Conservation (phyloP, 1,140 invertebrate species). For the Tenebrio molitor region DNA sequence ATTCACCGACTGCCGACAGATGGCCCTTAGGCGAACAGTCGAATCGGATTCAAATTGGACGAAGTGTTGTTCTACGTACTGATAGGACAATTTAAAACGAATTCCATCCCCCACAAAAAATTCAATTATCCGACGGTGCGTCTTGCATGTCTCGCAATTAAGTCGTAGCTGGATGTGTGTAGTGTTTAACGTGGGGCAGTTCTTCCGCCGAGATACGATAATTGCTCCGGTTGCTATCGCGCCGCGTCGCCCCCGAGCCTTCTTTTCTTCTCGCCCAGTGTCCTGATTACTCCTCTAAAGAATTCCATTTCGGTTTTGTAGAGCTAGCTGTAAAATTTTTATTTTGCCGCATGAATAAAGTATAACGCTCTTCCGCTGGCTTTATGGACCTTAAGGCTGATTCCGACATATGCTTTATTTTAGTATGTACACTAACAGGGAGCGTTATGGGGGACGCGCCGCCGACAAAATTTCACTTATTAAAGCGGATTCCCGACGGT, state of each 20-base stretch:
- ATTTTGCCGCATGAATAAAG: slow-evolving; percentile 33
- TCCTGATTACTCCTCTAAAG: slow-evolving; percentile 36
- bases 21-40: too few relatives aligned
- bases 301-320: slow-evolving; percentile 39
- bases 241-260: not conserved
- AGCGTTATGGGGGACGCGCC: too few relatives aligned
- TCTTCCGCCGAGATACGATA: slow-evolving; percentile 8
- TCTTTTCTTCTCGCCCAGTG: slow-evolving; percentile 1
- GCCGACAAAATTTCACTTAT: too few relatives aligned
- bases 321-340: slow-evolving; percentile 24
- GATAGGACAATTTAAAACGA: too few relatives aligned
- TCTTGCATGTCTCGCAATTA: not conserved
- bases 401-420: slow-evolving; percentile 8
- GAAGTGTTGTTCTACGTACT: too few relatives aligned
- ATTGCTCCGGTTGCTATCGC: slow-evolving; percentile 16
- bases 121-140: not conserved
- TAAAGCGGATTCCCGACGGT: too few relatives aligned
- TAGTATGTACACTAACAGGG: not conserved
- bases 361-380: not conserved
- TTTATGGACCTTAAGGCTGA: slow-evolving; percentile 10
- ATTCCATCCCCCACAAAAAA: not conserved
- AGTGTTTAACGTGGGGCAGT: not conserved
- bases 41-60: too few relatives aligned
- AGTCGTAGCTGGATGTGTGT: not conserved
- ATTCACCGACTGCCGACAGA: too few relatives aligned